Evolutionary conservation across 2,113 vertebrate genomes (phyloP).

Genomic region (Bucco capensis): DNA sequence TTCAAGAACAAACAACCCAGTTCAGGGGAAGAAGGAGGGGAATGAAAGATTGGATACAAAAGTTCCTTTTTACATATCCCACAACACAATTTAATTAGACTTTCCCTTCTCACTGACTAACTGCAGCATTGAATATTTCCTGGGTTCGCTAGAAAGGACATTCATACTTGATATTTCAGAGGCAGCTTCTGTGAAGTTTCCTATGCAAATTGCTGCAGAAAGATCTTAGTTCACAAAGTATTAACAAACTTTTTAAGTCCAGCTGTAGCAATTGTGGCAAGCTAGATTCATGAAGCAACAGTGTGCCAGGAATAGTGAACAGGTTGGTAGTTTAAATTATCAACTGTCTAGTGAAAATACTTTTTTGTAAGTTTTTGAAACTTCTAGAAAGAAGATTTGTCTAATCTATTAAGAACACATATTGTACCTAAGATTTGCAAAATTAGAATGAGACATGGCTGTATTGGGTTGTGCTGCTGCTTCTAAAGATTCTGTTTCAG

Average conservation of each 20-base stretch:
- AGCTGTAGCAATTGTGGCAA: background rate
- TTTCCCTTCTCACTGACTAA: background rate
- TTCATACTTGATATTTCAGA: background rate
- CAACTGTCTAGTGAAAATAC: background rate
- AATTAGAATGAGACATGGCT: background rate
- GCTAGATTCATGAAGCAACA: background rate
- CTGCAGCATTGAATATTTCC: background rate
- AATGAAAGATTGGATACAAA: no score
- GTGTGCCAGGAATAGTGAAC: background rate
- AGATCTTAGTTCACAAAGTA: background rate
- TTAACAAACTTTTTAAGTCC: background rate
- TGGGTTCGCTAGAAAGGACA: background rate
- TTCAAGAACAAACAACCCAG: no score
- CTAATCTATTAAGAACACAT: background rate
- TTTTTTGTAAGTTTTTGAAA: background rate
- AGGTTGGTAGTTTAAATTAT: background rate
- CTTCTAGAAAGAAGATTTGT: background rate
- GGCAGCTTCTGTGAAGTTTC: background rate
- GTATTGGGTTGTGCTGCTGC: background rate
- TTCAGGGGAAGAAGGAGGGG: no score
- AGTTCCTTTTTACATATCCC: no score
- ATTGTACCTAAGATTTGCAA: background rate
- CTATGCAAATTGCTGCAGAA: background rate
- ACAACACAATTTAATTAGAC: background rate
- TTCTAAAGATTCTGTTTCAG: conserved; percentile 3